Evolutionary conservation across 2,113 vertebrate genomes (phyloP).

Genomic region (Turnix velox): DNA sequence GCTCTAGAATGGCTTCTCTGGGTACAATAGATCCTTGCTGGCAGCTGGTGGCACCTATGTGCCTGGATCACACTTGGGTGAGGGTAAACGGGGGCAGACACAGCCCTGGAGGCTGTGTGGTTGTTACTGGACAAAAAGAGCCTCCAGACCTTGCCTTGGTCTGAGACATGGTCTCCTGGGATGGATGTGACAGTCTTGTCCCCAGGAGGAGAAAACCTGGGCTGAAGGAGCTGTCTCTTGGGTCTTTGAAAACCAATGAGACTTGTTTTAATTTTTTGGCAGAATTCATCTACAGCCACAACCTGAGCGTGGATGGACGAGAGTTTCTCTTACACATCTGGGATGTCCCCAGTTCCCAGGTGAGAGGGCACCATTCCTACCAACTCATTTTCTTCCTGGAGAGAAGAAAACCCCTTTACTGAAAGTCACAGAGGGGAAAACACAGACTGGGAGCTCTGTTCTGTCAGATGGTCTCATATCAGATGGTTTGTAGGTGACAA

Average conservation of each 20-base stretch:
- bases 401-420: neutral
- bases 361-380: constrained; percentile 28
- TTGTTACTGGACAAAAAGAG: neutral
- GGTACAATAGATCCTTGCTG: neutral
- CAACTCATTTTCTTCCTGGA: neutral
- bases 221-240: neutral
- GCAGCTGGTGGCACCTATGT: neutral
- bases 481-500: neutral
- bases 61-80: too few species aligned
- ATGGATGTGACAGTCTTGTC: neutral
- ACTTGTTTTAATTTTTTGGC: neutral
- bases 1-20: neutral
- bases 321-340: constrained; percentile 82
- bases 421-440: neutral
- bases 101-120: too few species aligned
- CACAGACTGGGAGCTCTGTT: neutral
- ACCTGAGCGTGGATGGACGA: constrained; percentile 73
- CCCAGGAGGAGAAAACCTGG: neutral
- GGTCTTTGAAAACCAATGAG: neutral
- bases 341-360: constrained; percentile 81
- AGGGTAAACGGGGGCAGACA: neutral
- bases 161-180: neutral
- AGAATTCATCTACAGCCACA: constrained; percentile 87
- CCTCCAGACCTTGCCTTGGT: neutral
- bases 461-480: fast-evolving